These are phyloP conservation scores for Dorcus hopei DNA, from an alignment of 2,888 invertebrate species.

Conservation along the genomic window DNA sequence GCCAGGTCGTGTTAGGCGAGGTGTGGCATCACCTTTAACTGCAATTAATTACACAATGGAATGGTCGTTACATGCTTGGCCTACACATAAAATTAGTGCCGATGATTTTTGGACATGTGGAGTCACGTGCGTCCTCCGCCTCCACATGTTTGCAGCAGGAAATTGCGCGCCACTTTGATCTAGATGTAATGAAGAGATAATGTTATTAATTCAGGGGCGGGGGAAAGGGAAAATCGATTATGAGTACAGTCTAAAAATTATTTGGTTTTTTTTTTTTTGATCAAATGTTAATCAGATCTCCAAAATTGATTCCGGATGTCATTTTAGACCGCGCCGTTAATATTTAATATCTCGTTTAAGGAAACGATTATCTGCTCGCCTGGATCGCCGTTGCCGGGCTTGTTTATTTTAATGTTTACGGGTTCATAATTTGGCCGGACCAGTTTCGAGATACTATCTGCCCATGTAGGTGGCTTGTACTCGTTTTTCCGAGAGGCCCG, in stretches of 20 bases:
- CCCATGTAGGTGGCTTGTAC: slow-evolving; percentile 45
- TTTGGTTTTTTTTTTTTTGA: no score
- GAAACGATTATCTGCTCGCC: slow-evolving; percentile 18
- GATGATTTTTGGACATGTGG: no score
- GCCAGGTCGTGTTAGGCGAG: slow-evolving; percentile 22
- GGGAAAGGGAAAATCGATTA: no score
- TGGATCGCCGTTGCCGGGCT: slow-evolving; percentile 25
- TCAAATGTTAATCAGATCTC: no score
- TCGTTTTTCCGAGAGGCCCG: slow-evolving; percentile 38
- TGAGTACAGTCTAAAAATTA: no score
- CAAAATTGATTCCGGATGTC: no score
- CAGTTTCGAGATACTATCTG: slow-evolving; percentile 41
- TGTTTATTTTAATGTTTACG: slow-evolving; percentile 44
- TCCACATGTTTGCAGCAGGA: no score
- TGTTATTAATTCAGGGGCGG: no score
- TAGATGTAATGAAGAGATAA: no score
- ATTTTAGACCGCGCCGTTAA: not conserved
- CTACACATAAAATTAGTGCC: no score
- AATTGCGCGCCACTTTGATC: no score
- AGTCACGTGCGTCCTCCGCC: no score
- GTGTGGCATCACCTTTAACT: slow-evolving; percentile 24
- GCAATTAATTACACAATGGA: slow-evolving; percentile 27
- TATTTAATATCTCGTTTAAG: slow-evolving; percentile 6
- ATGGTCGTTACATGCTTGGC: slow-evolving; percentile 2
- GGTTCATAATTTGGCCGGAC: slow-evolving; percentile 42